Evolutionary conservation across 2,888 invertebrate species (phyloP).

Genomic region (Orthonychiurus folsomi): DNA sequence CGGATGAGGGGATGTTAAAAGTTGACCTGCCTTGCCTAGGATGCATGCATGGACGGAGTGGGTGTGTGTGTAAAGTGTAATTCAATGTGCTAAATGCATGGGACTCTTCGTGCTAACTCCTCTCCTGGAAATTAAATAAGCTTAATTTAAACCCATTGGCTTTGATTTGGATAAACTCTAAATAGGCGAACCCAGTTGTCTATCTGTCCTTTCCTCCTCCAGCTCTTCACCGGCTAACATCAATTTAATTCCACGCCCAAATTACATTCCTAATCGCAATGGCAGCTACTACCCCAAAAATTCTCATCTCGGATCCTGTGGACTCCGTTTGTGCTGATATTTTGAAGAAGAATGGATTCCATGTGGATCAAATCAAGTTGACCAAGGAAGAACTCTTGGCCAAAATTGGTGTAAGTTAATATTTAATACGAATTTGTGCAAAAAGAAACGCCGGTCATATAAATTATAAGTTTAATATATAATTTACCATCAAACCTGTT

Average conservation of each 20-base stretch:
- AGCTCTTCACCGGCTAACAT: neutral
- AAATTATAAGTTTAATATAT: too few species aligned
- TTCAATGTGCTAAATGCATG: too few species aligned
- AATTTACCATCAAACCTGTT: too few species aligned
- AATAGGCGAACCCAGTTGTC: neutral
- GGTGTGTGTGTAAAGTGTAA: too few species aligned
- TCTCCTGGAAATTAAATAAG: neutral
- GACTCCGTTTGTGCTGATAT: constrained; percentile 76
- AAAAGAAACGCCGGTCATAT: constrained; percentile 8
- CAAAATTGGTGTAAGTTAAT: constrained; percentile 67
- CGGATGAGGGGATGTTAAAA: too few species aligned
- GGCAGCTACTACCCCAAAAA: constrained; percentile 30
- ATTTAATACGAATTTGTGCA: too few species aligned
- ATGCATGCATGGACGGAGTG: too few species aligned
- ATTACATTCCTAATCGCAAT: constrained; percentile 16
- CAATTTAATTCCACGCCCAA: constrained; percentile 1
- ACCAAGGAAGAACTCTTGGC: constrained; percentile 66
- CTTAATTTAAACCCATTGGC: neutral
- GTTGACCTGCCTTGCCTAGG: too few species aligned
- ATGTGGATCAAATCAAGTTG: constrained; percentile 69
- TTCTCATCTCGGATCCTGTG: constrained; percentile 87
- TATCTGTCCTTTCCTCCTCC: constrained; percentile 5
- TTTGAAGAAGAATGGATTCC: constrained; percentile 64
- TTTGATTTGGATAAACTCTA: neutral
- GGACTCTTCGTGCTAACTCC: too few species aligned